These are phyloP conservation scores for Grapholita molesta DNA, from an alignment of 1,140 invertebrate genomes.

Conservation along the genomic window DNA sequence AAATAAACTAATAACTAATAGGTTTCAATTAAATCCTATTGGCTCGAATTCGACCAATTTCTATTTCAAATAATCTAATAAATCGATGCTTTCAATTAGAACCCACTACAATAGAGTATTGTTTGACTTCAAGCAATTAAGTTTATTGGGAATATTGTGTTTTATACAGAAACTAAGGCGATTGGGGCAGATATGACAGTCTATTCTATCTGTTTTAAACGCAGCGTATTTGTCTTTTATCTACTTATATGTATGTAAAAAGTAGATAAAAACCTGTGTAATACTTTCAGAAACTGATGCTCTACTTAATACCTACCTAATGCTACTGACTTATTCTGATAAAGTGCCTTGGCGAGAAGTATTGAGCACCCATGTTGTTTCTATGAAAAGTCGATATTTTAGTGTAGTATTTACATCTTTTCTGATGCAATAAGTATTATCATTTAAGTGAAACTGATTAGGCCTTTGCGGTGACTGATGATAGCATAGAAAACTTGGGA, in stretches of 20 bases:
- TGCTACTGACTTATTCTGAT: no score
- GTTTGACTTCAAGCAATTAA: not conserved
- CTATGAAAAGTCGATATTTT: no score
- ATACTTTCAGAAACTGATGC: no score
- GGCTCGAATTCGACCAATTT: not conserved
- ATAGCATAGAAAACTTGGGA: no score
- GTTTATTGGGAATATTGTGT: not conserved
- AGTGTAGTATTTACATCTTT: no score
- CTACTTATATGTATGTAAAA: not conserved
- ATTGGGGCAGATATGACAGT: not conserved
- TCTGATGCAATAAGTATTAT: no score
- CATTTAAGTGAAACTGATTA: no score
- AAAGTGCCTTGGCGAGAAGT: no score
- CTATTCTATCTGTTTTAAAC: not conserved
- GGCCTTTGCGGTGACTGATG: no score
- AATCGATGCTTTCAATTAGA: slow-evolving; percentile 4
- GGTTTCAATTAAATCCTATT: not conserved
- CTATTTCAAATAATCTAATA: not conserved
- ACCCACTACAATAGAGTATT: not conserved
- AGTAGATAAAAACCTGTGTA: no score
- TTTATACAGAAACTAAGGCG: not conserved
- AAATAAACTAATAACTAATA: not conserved
- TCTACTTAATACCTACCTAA: no score
- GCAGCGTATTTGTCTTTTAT: not conserved
- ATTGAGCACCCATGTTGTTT: no score